Base-by-base conservation (phyloP, 92 coral and sea anemone species). In the Blastomussa wellsi region DNA sequence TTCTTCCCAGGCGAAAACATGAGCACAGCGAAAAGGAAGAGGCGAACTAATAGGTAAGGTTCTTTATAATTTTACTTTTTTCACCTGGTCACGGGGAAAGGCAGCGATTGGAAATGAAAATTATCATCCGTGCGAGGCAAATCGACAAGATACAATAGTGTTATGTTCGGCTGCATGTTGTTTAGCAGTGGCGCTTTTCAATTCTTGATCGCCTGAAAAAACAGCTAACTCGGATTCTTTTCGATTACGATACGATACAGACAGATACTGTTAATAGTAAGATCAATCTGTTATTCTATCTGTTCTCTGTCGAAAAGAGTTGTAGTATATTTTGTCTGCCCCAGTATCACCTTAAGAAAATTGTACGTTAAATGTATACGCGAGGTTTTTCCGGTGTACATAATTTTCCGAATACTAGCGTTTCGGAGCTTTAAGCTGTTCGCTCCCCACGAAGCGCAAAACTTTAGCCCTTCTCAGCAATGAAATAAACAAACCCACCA, bases 31-130 rank as follows among this genome's bases (percentile, higher is more conserved):
- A 94, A 94, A 62, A 86, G 98, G 79, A 94, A 94, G 84, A 94
- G 92, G 98, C 93, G 98, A 4, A 94, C 95, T 78, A 92, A 95
- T 62, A 94, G 98, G 98, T 94, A 92, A 78, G 95, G 57, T 47
- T 78, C 72, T 70, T 66, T 55, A 17, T n/a, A 3, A 24, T 62
- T 44, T 49, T 52, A 17, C 77, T 14, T 44, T 86, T 70, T 44
- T 72, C 32, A n/a, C 7, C 29, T 31, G 57, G 42, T 49, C 37
- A 39, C 22, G 71, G 47, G 57, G 33, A 83, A 37, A 20, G 71
- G 57, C 35, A 71, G 86, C 49, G 10, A 26, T 86, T 33, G 74
- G 31, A 39, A 80, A 44, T 32, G 86, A 59, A 71, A 57, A 65
- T 32, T 49, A 60, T 59, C 26, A 48, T 51, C 60, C 85, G 76